phyloP scores from a whole-genome alignment of 2,113 vertebrate species.

The Probosciger aterrimus region DNA sequence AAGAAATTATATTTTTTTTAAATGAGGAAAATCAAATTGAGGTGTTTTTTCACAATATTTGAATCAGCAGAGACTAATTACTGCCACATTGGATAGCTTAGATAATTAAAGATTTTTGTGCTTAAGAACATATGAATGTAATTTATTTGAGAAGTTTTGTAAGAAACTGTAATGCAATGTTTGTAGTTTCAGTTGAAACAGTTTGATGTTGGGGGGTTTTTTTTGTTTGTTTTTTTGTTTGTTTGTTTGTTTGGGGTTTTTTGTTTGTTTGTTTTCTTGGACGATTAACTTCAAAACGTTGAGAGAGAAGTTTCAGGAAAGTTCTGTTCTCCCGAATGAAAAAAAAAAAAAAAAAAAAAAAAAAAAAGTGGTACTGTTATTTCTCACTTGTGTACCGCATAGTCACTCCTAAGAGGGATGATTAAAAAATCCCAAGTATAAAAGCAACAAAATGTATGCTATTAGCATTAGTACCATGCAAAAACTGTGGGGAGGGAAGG shows the following conservation, averaged over 20 bases:
- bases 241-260: neutral
- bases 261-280: neutral
- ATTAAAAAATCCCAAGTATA: neutral
- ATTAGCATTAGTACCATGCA: neutral
- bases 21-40: neutral
- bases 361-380: neutral
- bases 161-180: constrained; percentile 47
- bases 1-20: neutral
- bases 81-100: constrained; percentile 48
- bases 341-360: neutral
- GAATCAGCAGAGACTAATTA: constrained; percentile 30
- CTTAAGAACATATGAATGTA: constrained; percentile 48
- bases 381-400: neutral
- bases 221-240: neutral
- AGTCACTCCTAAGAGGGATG: neutral
- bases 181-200: constrained; percentile 30
- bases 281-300: constrained; percentile 4
- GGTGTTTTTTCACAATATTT: neutral
- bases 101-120: constrained; percentile 52
- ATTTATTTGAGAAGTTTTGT: constrained; percentile 53
- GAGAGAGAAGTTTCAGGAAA: neutral
- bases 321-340: neutral
- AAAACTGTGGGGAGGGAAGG: neutral
- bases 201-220: neutral
- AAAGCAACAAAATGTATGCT: neutral